Conservation (phyloP, 2,113 vertebrate genomes). For the Sturnus vulgaris region DNA sequence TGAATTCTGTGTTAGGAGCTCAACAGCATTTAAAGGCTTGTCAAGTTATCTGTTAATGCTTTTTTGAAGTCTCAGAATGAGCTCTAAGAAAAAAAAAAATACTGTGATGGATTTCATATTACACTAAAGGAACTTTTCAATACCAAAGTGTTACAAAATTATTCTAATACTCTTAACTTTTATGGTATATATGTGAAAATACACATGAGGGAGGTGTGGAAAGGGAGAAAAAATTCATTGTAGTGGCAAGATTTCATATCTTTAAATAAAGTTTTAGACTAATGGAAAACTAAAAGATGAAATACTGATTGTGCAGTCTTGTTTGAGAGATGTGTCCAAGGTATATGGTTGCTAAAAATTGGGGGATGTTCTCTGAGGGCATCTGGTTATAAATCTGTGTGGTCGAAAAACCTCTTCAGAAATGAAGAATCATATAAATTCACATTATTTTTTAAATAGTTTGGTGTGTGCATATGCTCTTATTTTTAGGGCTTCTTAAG, state of each 20-base stretch:
- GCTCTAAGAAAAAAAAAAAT: background rate
- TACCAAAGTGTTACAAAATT: background rate
- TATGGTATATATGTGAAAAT: background rate
- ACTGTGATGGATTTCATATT: background rate
- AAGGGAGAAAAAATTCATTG: background rate
- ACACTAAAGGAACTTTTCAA: background rate
- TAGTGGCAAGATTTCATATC: background rate
- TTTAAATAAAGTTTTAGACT: background rate
- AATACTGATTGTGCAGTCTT: background rate
- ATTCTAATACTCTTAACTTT: background rate
- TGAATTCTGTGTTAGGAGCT: constrained; percentile 13
- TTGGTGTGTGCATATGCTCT: background rate
- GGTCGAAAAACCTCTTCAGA: background rate
- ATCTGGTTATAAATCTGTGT: background rate
- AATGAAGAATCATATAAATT: background rate
- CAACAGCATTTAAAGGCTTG: background rate
- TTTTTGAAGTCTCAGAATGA: background rate
- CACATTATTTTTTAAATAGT: background rate
- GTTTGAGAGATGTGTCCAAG: background rate
- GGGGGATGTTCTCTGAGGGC: background rate
- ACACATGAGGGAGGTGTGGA: background rate
- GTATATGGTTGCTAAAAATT: background rate
- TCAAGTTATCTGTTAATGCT: background rate
- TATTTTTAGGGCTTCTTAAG: background rate
- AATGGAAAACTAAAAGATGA: background rate